phyloP scores from a whole-genome alignment of 2,113 vertebrate genomes.

The Sander lucioperca region DNA sequence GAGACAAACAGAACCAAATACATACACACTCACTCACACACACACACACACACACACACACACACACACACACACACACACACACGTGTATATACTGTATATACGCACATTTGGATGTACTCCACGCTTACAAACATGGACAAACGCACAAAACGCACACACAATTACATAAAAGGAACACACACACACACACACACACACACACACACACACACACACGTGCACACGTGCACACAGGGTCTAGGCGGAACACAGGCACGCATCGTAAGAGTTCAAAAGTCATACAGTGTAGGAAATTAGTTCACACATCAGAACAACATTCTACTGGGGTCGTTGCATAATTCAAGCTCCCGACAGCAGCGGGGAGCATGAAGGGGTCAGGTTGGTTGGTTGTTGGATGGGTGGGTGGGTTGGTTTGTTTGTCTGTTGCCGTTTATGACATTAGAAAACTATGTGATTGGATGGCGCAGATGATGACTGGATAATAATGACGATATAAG shows the following conservation, averaged over 20 bases:
- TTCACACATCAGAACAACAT: conserved; percentile 85
- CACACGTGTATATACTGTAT: conserved; percentile 62
- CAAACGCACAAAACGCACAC: conserved; percentile 58
- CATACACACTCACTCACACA: conserved; percentile 38
- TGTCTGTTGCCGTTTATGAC: conserved; percentile 65
- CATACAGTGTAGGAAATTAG: conserved; percentile 82
- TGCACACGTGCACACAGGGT: conserved; percentile 61
- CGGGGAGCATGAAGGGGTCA: conserved; percentile 83
- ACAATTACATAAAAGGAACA: conserved; percentile 57
- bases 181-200: conserved; percentile 18
- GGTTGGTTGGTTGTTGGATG: conserved; percentile 57
- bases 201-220: conserved; percentile 27
- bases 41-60: conserved; percentile 34
- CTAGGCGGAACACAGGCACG: conserved; percentile 77
- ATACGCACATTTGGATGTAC: conserved; percentile 60
- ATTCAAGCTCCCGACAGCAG: conserved; percentile 81
- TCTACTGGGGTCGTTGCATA: conserved; percentile 88
- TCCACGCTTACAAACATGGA: conserved; percentile 63
- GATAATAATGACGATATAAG: conserved; percentile 66
- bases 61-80: conserved; percentile 49
- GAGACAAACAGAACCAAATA: conserved; percentile 53
- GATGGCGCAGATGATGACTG: conserved; percentile 64
- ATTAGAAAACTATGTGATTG: conserved; percentile 67
- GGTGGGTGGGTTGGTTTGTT: conserved; percentile 43
- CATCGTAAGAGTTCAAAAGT: conserved; percentile 79